Conservation (phyloP, 1,140 invertebrate species). For the Zaprionus lachaisei region DNA sequence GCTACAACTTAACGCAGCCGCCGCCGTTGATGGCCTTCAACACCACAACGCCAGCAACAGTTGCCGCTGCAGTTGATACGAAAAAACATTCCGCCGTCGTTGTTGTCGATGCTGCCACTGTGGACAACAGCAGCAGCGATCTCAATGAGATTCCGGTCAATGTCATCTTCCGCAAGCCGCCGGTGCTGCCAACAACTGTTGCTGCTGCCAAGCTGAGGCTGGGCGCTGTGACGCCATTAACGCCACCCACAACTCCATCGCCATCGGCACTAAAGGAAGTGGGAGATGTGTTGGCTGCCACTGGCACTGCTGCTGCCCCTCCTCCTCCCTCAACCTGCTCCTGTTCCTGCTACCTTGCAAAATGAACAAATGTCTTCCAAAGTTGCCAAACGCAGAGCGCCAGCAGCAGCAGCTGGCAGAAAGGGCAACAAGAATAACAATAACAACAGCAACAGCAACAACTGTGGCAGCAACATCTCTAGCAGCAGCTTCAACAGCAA, state of each 20-base stretch:
- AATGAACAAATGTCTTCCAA: slow-evolving; percentile 78
- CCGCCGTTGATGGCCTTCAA: slow-evolving; percentile 70
- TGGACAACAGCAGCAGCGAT: slow-evolving; percentile 62
- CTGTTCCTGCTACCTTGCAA: slow-evolving; percentile 16
- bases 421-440: slow-evolving; percentile 44
- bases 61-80: slow-evolving; percentile 24
- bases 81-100: slow-evolving; percentile 75
- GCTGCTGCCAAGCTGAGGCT: slow-evolving; percentile 29
- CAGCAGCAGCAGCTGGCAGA: slow-evolving; percentile 7
- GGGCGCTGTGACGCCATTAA: slow-evolving; percentile 48
- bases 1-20: slow-evolving; percentile 64
- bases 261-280: slow-evolving; percentile 10
- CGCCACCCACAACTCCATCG: slow-evolving; percentile 54
- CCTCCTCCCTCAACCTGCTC: neutral
- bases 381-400: slow-evolving; percentile 52
- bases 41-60: slow-evolving; percentile 22
- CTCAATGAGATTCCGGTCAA: slow-evolving; percentile 83
- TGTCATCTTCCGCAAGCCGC: slow-evolving; percentile 77
- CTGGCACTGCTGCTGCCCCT: neutral
- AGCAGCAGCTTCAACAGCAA: no score
- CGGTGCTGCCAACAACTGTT: slow-evolving; percentile 26
- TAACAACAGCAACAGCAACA: slow-evolving; percentile 5
- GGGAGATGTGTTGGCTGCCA: neutral
- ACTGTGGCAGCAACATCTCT: no score
- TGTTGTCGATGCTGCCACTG: slow-evolving; percentile 19